Percentiles rank a stretch among this genome's conserved stretches.
Evolutionary conservation across 2,797 vertebrate genomes (phyloP).

Genomic region (Oryzias dopingdopingensis): DNA sequence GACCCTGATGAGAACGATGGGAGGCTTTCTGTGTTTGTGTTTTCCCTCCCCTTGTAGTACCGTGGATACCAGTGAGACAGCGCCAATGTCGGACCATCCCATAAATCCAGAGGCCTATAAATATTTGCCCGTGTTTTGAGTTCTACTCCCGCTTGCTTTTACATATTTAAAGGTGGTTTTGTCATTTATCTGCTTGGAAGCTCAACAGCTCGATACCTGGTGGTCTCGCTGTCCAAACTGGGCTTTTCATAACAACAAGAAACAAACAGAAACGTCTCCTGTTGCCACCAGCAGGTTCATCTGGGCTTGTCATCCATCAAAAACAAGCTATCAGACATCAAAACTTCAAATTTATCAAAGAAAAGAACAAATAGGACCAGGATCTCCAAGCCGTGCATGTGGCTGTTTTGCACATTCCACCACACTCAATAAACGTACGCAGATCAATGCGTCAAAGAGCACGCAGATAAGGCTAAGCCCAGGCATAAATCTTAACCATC

Average conservation of each 20-base stretch:
- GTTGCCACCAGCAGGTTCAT: conserved; percentile 1
- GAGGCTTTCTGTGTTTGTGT: conserved; percentile 71
- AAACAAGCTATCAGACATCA: conserved; percentile 1
- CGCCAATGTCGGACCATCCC: conserved; percentile 64
- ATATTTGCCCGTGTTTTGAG: conserved; percentile 72
- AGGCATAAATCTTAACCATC: conserved; percentile 69
- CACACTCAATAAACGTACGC: conserved; percentile 74
- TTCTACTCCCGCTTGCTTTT: conserved; percentile 64
- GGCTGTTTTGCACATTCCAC: conserved; percentile 65
- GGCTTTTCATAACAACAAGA: conserved; percentile 33
- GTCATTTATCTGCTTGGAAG: conserved; percentile 61
- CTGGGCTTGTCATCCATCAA: neutral
- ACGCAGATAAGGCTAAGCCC: conserved; percentile 69
- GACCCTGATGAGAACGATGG: conserved; percentile 50
- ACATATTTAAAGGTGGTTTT: conserved; percentile 67
- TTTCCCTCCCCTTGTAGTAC: conserved; percentile 60
- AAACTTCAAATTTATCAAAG: conserved; percentile 13
- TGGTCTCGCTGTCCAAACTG: conserved; percentile 42
- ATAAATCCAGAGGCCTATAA: conserved; percentile 73
- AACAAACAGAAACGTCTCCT: conserved; percentile 25
- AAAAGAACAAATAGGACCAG: conserved; percentile 18
- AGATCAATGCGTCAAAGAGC: conserved; percentile 74
- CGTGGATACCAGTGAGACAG: conserved; percentile 66
- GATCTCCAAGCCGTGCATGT: conserved; percentile 33
- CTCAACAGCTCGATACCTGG: conserved; percentile 27